These are phyloP conservation scores for fruit fly (Drosophila melanogaster) DNA, from an alignment of 1,140 invertebrate species.

Conservation along the genomic window DNA sequence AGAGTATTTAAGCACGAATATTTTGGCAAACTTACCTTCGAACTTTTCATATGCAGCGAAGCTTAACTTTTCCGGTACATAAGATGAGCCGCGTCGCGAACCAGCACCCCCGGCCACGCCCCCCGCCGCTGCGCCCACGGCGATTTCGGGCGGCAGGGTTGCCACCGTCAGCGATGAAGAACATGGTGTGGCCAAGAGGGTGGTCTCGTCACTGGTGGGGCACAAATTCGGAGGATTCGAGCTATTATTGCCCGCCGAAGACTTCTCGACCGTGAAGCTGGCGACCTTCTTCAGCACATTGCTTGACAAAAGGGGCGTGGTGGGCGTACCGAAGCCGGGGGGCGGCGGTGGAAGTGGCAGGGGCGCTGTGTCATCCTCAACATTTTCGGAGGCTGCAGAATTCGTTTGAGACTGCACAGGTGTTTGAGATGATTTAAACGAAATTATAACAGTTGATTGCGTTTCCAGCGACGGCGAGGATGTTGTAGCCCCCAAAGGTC, in stretches of 20 bases:
- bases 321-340: slow-evolving; percentile 85
- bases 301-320: slow-evolving; percentile 80
- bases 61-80: slow-evolving; percentile 93
- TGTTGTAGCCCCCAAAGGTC: slow-evolving; percentile 20
- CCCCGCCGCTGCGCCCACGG: slow-evolving; percentile 2
- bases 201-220: slow-evolving; percentile 44
- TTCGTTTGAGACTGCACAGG: slow-evolving; percentile 79
- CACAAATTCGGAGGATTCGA: slow-evolving; percentile 22
- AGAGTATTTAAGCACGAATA: slow-evolving; percentile 42
- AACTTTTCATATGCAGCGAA: slow-evolving; percentile 94
- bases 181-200: slow-evolving; percentile 48
- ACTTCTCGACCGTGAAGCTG: slow-evolving; percentile 90
- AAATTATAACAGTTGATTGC: slow-evolving; percentile 85
- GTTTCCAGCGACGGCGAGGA: slow-evolving; percentile 68
- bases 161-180: slow-evolving; percentile 29
- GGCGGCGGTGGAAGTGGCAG: slow-evolving; percentile 49
- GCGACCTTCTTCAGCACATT: slow-evolving; percentile 93
- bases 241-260: slow-evolving; percentile 57
- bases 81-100: slow-evolving; percentile 87
- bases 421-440: slow-evolving; percentile 84
- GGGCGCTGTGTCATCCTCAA: slow-evolving; percentile 41
- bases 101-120: slow-evolving; percentile 33
- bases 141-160: slow-evolving; percentile 36
- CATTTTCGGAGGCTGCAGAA: slow-evolving; percentile 47
- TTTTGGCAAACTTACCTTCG: slow-evolving; percentile 89